Conservation (phyloP, 2,113 vertebrate genomes). For the Ammodramus savannarum region DNA sequence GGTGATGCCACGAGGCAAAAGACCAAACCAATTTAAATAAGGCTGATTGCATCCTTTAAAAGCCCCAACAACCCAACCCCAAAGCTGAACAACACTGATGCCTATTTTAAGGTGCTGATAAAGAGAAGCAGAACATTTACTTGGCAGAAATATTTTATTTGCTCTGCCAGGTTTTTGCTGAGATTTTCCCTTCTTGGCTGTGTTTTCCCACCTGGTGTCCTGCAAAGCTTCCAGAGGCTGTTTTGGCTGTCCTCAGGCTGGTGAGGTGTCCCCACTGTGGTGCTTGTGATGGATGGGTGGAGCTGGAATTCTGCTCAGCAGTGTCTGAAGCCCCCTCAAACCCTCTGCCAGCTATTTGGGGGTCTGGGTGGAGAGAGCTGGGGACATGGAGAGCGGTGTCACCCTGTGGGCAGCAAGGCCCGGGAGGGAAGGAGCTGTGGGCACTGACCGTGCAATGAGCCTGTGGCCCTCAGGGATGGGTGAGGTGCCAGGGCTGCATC, state of each 20-base stretch:
- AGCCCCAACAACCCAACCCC: not conserved
- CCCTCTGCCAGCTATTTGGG: not conserved
- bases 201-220: not conserved
- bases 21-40: slow-evolving; percentile 30
- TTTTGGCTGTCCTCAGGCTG: not conserved
- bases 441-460: not conserved
- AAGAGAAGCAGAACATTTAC: not conserved
- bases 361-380: not conserved
- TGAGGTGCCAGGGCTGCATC: not conserved
- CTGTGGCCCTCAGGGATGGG: not conserved
- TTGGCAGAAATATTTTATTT: not conserved
- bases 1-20: not conserved
- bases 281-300: not conserved
- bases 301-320: not conserved
- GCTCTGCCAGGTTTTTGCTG: not conserved
- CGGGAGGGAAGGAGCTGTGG: accelerated
- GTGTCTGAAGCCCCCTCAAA: not conserved
- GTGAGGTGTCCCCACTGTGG: not conserved
- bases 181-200: not conserved
- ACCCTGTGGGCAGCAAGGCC: not conserved
- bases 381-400: not conserved
- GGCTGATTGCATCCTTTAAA: not conserved
- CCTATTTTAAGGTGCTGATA: not conserved
- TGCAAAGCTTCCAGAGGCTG: not conserved
- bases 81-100: not conserved